Conservation (phyloP, 2,113 vertebrate genomes). For the Tor tambroides region DNA sequence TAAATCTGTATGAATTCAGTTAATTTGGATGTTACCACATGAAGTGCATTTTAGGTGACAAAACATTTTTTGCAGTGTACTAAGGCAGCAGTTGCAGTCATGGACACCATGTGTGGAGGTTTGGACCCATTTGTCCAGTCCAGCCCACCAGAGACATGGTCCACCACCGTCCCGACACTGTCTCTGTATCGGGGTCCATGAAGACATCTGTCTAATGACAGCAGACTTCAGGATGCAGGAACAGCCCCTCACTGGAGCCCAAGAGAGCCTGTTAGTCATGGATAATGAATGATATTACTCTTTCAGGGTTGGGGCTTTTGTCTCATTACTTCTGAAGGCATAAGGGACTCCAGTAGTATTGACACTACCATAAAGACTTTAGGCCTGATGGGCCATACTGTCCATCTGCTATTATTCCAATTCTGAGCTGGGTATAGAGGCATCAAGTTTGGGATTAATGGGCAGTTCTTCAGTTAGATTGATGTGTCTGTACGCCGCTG, state of each 20-base stretch:
- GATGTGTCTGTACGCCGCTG: slow-evolving; percentile 6
- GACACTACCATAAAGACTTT: slow-evolving; percentile 57
- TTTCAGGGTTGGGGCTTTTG: slow-evolving; percentile 48
- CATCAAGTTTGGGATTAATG: slow-evolving; percentile 38
- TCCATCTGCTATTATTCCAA: slow-evolving; percentile 52
- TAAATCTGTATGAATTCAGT: not conserved
- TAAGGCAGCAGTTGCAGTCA: not conserved
- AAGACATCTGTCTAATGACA: slow-evolving; percentile 39
- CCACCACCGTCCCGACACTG: slow-evolving; percentile 7
- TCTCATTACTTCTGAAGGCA: slow-evolving; percentile 54
- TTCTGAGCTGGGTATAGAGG: slow-evolving; percentile 1
- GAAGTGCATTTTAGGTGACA: not conserved
- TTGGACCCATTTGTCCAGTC: slow-evolving; percentile 39
- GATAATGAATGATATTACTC: slow-evolving; percentile 59
- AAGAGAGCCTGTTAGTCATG: slow-evolving; percentile 52
- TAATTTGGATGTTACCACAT: not conserved
- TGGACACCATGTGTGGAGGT: not conserved
- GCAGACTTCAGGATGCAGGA: slow-evolving; percentile 43
- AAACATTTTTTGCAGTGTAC: not conserved
- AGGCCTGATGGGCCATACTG: slow-evolving; percentile 45
- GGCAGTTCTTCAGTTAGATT: slow-evolving; percentile 35
- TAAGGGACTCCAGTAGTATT: slow-evolving; percentile 46
- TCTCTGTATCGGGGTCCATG: not conserved
- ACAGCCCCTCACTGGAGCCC: slow-evolving; percentile 32
- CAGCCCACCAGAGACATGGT: slow-evolving; percentile 34